Evolutionary conservation across 1,140 invertebrate species (phyloP).

Genomic region (Cotesia typhae): DNA sequence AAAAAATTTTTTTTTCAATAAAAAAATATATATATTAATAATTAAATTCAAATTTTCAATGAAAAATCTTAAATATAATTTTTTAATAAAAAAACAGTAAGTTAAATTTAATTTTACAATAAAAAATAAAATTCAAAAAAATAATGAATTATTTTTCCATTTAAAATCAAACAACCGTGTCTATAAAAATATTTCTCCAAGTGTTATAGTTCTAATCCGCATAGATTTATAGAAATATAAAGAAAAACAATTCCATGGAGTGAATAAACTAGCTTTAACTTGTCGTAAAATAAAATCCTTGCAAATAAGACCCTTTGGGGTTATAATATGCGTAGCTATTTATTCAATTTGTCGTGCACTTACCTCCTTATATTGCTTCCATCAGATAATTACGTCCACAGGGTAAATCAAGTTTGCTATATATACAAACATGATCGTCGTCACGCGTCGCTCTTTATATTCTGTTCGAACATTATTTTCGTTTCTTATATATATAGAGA

Average conservation of each 20-base stretch:
- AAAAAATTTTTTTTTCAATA: too few relatives aligned
- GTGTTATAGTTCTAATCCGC: too few relatives aligned
- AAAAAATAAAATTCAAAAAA: too few relatives aligned
- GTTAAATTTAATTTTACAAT: too few relatives aligned
- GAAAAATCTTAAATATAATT: too few relatives aligned
- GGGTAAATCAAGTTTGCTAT: slow-evolving; percentile 22
- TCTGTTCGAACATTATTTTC: neutral
- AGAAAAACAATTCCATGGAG: slow-evolving; percentile 6
- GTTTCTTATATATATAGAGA: neutral
- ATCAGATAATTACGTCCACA: slow-evolving; percentile 34
- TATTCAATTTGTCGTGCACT: slow-evolving; percentile 36
- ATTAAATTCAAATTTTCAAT: too few relatives aligned
- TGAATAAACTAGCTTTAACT: slow-evolving; percentile 12
- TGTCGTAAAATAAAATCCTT: slow-evolving; percentile 21
- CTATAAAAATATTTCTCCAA: too few relatives aligned
- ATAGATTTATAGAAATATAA: neutral
- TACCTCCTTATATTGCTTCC: slow-evolving; percentile 23
- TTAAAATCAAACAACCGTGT: too few relatives aligned
- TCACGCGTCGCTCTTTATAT: neutral
- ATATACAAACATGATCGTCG: slow-evolving; percentile 12
- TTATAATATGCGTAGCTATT: slow-evolving; percentile 27
- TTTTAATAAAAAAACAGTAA: too few relatives aligned
- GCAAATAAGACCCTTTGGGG: slow-evolving; percentile 8
- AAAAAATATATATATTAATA: too few relatives aligned
- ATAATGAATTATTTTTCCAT: too few relatives aligned